phyloP scores from a whole-genome alignment of 2,797 vertebrate genomes.

The Rhinella marina region DNA sequence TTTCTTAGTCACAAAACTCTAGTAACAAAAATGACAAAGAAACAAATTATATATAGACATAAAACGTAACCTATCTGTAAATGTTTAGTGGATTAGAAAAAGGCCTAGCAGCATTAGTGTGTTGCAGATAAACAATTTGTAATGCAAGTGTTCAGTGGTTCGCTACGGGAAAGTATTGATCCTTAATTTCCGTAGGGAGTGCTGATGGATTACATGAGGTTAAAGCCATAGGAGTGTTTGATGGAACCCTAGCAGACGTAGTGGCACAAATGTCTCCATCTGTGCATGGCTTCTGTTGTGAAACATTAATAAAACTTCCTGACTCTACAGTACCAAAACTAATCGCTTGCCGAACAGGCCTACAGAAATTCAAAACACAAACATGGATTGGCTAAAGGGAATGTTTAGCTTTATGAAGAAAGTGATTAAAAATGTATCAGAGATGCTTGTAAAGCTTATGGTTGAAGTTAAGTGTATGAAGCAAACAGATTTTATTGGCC shows the following conservation, averaged over 20 bases:
- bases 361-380: conserved; percentile 57
- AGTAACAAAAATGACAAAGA: neutral
- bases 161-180: conserved; percentile 57
- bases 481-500: conserved; percentile 81
- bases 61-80: neutral
- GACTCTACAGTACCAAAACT: conserved; percentile 53
- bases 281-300: conserved; percentile 54
- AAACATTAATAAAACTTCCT: conserved; percentile 25
- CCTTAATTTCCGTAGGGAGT: conserved; percentile 63
- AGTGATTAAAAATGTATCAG: conserved; percentile 83
- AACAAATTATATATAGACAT: neutral
- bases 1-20: neutral
- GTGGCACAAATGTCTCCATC: conserved; percentile 18
- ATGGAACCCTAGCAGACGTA: conserved; percentile 42
- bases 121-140: conserved; percentile 65
- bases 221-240: conserved; percentile 62
- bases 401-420: conserved; percentile 76
- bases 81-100: conserved; percentile 5
- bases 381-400: conserved; percentile 63
- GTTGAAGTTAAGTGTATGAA: conserved; percentile 82
- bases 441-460: conserved; percentile 81
- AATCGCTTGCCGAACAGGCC: conserved; percentile 51
- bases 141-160: conserved; percentile 62
- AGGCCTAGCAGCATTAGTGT: conserved; percentile 56
- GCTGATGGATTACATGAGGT: conserved; percentile 21